These are phyloP conservation scores for Trachops cirrhosus DNA, from an alignment of 2,797 vertebrate genomes.

Conservation along the genomic window DNA sequence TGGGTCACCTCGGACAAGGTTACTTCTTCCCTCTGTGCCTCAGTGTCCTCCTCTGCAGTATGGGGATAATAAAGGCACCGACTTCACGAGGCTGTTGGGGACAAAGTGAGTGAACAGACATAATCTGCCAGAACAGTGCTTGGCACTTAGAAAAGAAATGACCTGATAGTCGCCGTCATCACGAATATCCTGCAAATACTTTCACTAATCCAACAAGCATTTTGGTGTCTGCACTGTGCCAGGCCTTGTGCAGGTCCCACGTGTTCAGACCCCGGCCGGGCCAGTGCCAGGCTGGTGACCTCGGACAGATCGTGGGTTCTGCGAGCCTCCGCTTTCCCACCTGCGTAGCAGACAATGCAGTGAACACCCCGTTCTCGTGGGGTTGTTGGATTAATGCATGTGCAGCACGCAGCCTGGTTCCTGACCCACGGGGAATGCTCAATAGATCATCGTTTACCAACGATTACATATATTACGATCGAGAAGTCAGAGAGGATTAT, in stretches of 20 bases:
- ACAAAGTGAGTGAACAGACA: not conserved
- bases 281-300: not conserved
- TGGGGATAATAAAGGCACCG: not conserved
- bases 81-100: not conserved
- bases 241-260: not conserved
- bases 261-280: not conserved
- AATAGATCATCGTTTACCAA: not conserved
- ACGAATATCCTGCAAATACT: not conserved
- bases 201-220: not conserved
- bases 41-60: not conserved
- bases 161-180: not conserved
- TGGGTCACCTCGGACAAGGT: not conserved
- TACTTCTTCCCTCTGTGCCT: not conserved
- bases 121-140: not conserved
- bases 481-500: conserved; percentile 22
- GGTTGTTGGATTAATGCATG: not conserved
- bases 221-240: not conserved
- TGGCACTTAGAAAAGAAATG: not conserved
- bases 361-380: not conserved
- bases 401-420: not conserved
- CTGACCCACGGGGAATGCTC: not conserved
- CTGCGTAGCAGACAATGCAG: not conserved
- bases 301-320: not conserved
- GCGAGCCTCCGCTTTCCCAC: not conserved
- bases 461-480: not conserved